phyloP scores from a whole-genome alignment of 2,797 vertebrate genomes.

The Leucoraja ocellata region DNA sequence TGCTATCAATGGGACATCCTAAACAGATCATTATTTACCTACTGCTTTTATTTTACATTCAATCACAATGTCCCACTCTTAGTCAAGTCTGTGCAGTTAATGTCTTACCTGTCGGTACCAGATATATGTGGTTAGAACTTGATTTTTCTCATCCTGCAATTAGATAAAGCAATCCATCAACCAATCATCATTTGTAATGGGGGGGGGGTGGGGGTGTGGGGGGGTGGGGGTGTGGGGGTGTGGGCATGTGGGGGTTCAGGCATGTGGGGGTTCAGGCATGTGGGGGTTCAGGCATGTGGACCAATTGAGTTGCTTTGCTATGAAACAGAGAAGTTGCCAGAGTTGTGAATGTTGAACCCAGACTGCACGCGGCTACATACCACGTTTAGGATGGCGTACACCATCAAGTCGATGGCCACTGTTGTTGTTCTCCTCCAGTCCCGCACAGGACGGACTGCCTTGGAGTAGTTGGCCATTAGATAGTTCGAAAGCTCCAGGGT shows the following conservation, averaged over 20 bases:
- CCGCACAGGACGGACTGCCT: slow-evolving; percentile 76
- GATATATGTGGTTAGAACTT: slow-evolving; percentile 89
- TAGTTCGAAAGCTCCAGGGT: slow-evolving; percentile 65
- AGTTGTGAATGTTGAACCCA: not conserved
- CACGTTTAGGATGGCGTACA: slow-evolving; percentile 90
- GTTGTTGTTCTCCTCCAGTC: slow-evolving; percentile 83
- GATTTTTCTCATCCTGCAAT: slow-evolving; percentile 90
- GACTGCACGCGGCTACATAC: slow-evolving; percentile 55
- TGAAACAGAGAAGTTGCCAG: not conserved
- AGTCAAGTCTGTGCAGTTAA: not conserved
- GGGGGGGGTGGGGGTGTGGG: too few species aligned
- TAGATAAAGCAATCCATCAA: not conserved
- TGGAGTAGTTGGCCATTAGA: slow-evolving; percentile 74
- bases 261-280: too few species aligned
- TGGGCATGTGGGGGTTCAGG: too few species aligned
- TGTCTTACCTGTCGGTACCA: slow-evolving; percentile 88
- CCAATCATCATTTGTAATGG: not conserved
- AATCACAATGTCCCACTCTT: not conserved
- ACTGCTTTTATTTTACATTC: not conserved
- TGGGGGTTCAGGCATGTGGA: too few species aligned
- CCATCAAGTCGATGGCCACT: slow-evolving; percentile 82
- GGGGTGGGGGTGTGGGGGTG: too few species aligned
- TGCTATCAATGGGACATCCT: too few species aligned
- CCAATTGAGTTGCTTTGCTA: not conserved
- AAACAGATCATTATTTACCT: too few species aligned